Percentiles rank a stretch among this genome's conserved stretches.
Evolutionary conservation across 2,797 vertebrate genomes (phyloP).

Genomic region (Epinephelus awoara): DNA sequence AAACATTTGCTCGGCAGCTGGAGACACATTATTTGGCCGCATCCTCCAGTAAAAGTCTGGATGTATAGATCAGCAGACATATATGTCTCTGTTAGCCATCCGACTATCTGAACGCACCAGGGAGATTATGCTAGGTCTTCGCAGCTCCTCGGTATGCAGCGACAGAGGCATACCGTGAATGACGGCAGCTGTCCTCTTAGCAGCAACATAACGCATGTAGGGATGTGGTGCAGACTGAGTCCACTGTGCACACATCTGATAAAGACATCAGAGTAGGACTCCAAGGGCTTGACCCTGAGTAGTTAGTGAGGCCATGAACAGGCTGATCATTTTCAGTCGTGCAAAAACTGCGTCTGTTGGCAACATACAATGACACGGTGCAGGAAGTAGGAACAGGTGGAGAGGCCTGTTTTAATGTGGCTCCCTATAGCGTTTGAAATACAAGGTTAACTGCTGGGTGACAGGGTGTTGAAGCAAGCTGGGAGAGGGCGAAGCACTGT

Average conservation of each 20-base stretch:
- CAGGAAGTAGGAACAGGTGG: slow-evolving; percentile 52
- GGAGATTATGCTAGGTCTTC: slow-evolving; percentile 50
- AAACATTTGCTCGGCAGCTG: neutral
- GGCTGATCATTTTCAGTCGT: slow-evolving; percentile 25
- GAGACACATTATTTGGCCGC: slow-evolving; percentile 10
- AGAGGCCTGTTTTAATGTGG: slow-evolving; percentile 43
- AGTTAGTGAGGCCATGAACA: slow-evolving; percentile 26
- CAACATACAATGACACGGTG: slow-evolving; percentile 22
- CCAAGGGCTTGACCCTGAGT: slow-evolving; percentile 18
- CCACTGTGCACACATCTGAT: slow-evolving; percentile 38
- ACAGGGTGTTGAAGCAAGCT: slow-evolving; percentile 74
- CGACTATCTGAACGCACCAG: slow-evolving; percentile 12
- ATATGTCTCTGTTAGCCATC: slow-evolving; percentile 19
- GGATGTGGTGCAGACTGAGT: slow-evolving; percentile 19
- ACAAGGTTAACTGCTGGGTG: slow-evolving; percentile 72
- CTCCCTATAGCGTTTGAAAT: slow-evolving; percentile 65
- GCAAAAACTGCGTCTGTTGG: neutral
- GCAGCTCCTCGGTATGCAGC: slow-evolving; percentile 56
- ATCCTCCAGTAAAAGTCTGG: slow-evolving; percentile 2
- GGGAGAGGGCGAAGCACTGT: slow-evolving; percentile 45
- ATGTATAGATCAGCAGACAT: slow-evolving; percentile 29
- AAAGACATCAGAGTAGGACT: slow-evolving; percentile 40
- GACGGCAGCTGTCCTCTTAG: slow-evolving; percentile 58
- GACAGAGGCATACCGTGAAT: slow-evolving; percentile 39
- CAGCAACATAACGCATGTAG: slow-evolving; percentile 47